phyloP scores from a whole-genome alignment of 2,113 vertebrate species.

The Chaetura pelagica region DNA sequence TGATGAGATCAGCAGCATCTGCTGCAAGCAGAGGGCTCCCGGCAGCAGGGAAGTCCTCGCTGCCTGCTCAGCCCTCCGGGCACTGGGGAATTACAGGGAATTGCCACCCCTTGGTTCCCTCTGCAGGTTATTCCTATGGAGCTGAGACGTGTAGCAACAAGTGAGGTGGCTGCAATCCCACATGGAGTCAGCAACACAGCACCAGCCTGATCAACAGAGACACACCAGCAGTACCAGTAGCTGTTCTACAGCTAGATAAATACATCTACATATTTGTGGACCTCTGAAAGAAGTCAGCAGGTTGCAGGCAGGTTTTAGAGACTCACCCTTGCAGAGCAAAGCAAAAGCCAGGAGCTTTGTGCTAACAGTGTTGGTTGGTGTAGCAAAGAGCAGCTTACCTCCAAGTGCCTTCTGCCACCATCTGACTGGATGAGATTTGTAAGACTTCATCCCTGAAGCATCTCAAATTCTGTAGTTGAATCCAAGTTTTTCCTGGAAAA shows the following conservation, averaged over 20 bases:
- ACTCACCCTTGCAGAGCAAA: not conserved
- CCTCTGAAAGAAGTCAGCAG: not conserved
- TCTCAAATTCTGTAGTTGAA: not conserved
- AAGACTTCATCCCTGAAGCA: not conserved
- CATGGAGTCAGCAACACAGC: rapidly evolving
- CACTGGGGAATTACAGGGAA: not conserved
- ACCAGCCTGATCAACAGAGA: not conserved
- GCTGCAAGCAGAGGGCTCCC: not conserved
- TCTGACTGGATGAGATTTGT: not conserved
- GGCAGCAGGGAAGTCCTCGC: not conserved
- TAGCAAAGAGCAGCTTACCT: not conserved
- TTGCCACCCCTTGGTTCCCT: not conserved
- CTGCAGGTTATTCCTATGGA: not conserved
- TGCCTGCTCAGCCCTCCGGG: not conserved
- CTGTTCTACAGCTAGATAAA: not conserved
- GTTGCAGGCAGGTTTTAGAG: not conserved
- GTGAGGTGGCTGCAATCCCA: not conserved
- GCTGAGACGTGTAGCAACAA: not conserved
- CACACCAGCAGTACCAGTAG: not conserved
- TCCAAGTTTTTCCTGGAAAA: not conserved
- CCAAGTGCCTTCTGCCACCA: not conserved
- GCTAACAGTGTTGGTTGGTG: rapidly evolving
- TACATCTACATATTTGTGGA: rapidly evolving
- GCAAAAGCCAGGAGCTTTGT: not conserved
- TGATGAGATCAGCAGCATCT: not conserved